Conservation (phyloP, 92 coral and sea anemone genomes). For the Epizoanthus stellaris region DNA sequence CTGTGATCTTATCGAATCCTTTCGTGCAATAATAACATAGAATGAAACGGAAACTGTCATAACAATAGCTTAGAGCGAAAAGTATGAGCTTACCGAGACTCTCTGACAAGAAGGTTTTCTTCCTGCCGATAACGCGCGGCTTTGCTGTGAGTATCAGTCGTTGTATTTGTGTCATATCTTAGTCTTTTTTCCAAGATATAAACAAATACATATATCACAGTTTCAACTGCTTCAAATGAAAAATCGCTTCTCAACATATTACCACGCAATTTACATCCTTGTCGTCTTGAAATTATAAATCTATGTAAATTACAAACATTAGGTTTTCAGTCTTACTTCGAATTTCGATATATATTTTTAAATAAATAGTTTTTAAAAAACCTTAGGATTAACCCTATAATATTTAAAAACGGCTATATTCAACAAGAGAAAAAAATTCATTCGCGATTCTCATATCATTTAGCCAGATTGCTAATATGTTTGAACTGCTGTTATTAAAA, state of each 20-base stretch:
- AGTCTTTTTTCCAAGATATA: not conserved
- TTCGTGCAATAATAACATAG: not conserved
- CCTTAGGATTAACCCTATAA: no score
- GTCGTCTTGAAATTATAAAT: not conserved
- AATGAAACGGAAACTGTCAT: not conserved
- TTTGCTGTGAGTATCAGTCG: constrained; percentile 1
- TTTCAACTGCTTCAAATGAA: not conserved
- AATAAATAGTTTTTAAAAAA: no score
- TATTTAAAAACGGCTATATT: no score
- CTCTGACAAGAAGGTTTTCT: constrained; percentile 18
- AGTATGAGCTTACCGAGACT: constrained; percentile 6
- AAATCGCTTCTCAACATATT: no score
- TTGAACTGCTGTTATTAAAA: not conserved
- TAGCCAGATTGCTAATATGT: not conserved
- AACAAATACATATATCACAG: not conserved
- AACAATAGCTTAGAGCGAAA: not conserved
- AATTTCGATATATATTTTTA: not conserved
- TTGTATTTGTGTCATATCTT: not conserved
- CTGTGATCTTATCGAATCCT: constrained; percentile 1
- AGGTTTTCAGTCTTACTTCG: not conserved
- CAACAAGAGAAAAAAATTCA: no score
- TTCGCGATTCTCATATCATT: not conserved
- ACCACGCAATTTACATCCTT: no score
- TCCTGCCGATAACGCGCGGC: not conserved
- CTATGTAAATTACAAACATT: not conserved